Evolutionary conservation across 2,113 vertebrate genomes (phyloP), one percentile per base, ranked within the genome.

Genomic region (Percina caprodes): DNA sequence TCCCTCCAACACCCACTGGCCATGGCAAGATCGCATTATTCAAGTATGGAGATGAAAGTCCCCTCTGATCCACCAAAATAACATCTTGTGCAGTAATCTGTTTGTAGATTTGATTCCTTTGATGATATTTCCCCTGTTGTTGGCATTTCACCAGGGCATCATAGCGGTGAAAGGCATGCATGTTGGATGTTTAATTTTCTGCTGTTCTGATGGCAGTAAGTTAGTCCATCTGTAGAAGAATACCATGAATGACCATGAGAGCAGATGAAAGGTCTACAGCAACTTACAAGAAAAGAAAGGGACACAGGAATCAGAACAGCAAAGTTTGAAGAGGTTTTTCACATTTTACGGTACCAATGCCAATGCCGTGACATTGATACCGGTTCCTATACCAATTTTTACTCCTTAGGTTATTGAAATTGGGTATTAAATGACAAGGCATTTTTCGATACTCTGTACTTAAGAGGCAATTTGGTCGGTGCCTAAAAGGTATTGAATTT

Each of bases 11-110:
- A 69, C 90, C 92, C 89, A 84, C 65, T 86, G 84, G 90, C 85
- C 82, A 86, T 76, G 51, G 63, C 67, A 33, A 84, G 69, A 90
- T 83, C 90, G 70, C 82, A 91, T 93, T 92, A 92, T 90, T 88
- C 77, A 91, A 48, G 89, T 84, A 90, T 80, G 69, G 67, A 90
- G 86, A 93, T 91, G 86, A 92, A 89, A 92, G 88, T 83, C 76
- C 80, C 67, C 55, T 89, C 82, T 89, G 87, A 93, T 90, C 76
- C 84, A 79, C 74, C 69, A 81, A 86, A 88, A 87, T 88, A 89
- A 87, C 82, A 87, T 87, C 74, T 87, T 92, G 83, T 83, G 80
- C 76, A 54, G 83, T 89, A 77, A 90, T 92, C 74, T 90, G 76
- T 91, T 90, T 90, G 82, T 83, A 81, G 83, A 90, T 89, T 86